Conservation (phyloP, 2,888 invertebrate species). For the Ophion costatus region DNA sequence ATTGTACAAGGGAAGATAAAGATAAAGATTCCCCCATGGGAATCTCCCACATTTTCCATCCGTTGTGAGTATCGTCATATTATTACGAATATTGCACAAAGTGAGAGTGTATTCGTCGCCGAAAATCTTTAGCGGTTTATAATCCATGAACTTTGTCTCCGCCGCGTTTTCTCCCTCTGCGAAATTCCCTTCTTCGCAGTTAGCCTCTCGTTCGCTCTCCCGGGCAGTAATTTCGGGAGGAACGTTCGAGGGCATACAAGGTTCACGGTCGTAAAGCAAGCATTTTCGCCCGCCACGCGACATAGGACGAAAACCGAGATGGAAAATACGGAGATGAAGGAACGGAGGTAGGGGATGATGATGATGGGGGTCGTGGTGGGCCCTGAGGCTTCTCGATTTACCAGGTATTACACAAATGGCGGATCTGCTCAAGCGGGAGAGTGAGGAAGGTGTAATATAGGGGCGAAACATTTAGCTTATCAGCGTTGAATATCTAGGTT, state of each 20-base stretch:
- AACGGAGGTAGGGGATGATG: slow-evolving; percentile 30
- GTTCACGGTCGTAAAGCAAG: slow-evolving; percentile 66
- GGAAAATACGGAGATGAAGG: slow-evolving; percentile 46
- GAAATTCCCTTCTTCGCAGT: slow-evolving; percentile 22
- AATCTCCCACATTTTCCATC: background rate
- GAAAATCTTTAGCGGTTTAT: slow-evolving; percentile 40
- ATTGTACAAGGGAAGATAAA: background rate
- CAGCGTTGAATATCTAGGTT: slow-evolving; percentile 77
- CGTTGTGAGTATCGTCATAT: background rate
- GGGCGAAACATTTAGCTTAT: slow-evolving; percentile 81
- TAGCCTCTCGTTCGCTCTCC: slow-evolving; percentile 36
- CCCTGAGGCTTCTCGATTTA: slow-evolving; percentile 63
- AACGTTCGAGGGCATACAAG: slow-evolving; percentile 57
- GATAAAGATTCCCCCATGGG: slow-evolving; percentile 1
- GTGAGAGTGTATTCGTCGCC: slow-evolving; percentile 11
- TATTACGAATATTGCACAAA: slow-evolving; percentile 22
- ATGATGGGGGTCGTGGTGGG: slow-evolving; percentile 46
- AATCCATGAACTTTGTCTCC: slow-evolving; percentile 44
- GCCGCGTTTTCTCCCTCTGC: background rate
- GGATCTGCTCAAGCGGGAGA: slow-evolving; percentile 53
- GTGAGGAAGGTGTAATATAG: slow-evolving; percentile 72
- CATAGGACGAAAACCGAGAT: slow-evolving; percentile 38
- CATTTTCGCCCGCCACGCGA: slow-evolving; percentile 55
- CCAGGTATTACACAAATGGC: slow-evolving; percentile 58
- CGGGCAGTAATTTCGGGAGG: slow-evolving; percentile 66